Evolutionary conservation across 2,888 invertebrate species (phyloP), one percentile per base, ranked within the genome.

Genomic region (Cepaea hortensis): DNA sequence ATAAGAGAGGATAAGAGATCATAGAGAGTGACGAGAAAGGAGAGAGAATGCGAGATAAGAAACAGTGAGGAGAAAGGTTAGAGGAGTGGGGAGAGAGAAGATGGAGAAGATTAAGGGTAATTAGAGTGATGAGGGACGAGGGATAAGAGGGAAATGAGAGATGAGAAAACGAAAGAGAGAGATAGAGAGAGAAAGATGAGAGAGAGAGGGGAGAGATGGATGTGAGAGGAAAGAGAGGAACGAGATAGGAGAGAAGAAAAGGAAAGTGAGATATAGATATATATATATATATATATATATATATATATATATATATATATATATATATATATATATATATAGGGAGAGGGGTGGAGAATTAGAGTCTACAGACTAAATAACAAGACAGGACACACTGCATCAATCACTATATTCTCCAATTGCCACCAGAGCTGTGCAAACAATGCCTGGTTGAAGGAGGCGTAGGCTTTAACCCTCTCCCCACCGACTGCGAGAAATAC

Each of bases 401-500:
- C 35, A 1, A 35, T 35, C 35, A 35, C 35, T 35, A 0, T 35
- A 35, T 35, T 35, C 35, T 35, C 35, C 35, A 35, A 35, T 35
- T 35, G 35, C 35, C 62, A 11, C n/a, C 87, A 91, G 92, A 88
- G 48, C 85, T 92, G 55, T 92, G 92, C 85, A 89, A 89, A 11
- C 91, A 92, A 1, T 92, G 91, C 76, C 87, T 91, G 15, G 90
- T 91, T 20, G 91, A 91, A 61, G 89, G 89, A 7, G 92, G 92
- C 15, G 88, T 91, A 11, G 92, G 92, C 0, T 92, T 90, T 87
- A 92, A 91, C 87, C 90, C 91, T 11, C 90, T 90, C 87, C 92
- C 92, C 0, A 90, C 89, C 3, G 92, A 92, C 88, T 92, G 92
- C 88, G 91, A 90, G 46, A 91, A 91, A 80, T 92, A 90, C 87